These are phyloP conservation scores for Antheraea mylitta DNA, from an alignment of 1,140 invertebrate genomes.

Conservation along the genomic window DNA sequence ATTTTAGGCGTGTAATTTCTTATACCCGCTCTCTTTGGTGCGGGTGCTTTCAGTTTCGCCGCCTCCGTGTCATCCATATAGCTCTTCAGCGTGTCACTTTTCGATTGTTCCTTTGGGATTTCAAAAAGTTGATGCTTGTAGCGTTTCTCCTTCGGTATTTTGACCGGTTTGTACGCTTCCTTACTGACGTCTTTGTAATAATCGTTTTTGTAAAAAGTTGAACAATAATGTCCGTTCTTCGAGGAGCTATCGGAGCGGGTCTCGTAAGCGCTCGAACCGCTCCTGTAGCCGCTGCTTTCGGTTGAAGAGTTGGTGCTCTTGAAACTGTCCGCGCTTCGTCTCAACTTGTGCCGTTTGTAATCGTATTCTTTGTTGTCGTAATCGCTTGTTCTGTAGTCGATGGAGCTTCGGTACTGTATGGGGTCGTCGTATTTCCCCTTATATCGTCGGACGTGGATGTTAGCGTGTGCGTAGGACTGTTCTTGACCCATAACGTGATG, in stretches of 20 bases:
- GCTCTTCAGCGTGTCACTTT: constrained; percentile 81
- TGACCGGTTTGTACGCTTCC: constrained; percentile 76
- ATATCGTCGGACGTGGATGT: constrained; percentile 53
- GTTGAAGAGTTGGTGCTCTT: constrained; percentile 67
- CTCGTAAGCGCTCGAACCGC: constrained; percentile 64
- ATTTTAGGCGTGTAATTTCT: constrained; percentile 85
- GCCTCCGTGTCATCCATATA: constrained; percentile 80
- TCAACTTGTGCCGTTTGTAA: constrained; percentile 55
- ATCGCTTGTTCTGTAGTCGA: constrained; percentile 44
- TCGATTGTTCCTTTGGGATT: constrained; percentile 76
- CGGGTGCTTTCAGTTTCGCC: constrained; percentile 54
- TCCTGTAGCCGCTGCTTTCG: constrained; percentile 70
- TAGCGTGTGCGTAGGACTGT: constrained; percentile 64
- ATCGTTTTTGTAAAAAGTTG: constrained; percentile 76
- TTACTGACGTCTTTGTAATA: constrained; percentile 76
- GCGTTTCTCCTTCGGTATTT: constrained; percentile 75
- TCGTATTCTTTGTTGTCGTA: constrained; percentile 59
- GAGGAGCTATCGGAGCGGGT: constrained; percentile 59
- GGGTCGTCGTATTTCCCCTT: constrained; percentile 60
- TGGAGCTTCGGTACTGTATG: constrained; percentile 42
- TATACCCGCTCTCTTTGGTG: constrained; percentile 79
- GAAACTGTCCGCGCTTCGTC: constrained; percentile 63
- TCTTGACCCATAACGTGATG: constrained; percentile 68
- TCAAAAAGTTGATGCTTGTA: constrained; percentile 66
- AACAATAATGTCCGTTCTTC: constrained; percentile 65